phyloP scores from a whole-genome alignment of 2,113 vertebrate genomes.

The Baryphthengus martii region DNA sequence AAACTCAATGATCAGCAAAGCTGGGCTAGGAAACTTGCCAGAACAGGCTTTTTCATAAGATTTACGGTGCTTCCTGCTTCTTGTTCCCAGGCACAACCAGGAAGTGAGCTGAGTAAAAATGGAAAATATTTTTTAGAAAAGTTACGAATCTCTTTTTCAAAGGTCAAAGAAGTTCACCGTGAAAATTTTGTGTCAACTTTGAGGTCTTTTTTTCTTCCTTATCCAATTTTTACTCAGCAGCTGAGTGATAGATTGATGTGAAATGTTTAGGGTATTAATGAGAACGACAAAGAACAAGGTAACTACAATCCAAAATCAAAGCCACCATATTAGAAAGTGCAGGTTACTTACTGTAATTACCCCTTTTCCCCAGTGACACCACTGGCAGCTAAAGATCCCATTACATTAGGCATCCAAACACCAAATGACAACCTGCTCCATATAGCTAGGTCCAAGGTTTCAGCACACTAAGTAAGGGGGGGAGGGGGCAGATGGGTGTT shows the following conservation, averaged over 20 bases:
- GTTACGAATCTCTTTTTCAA: constrained; percentile 8
- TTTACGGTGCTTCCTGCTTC: constrained; percentile 51
- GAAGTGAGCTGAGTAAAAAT: constrained; percentile 43
- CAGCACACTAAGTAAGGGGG: background rate
- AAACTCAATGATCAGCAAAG: constrained; percentile 44
- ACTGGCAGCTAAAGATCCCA: background rate
- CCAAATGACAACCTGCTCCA: background rate
- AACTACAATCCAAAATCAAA: background rate
- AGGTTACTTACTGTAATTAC: background rate
- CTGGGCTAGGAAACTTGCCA: constrained; percentile 47
- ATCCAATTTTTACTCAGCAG: background rate
- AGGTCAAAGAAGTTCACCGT: background rate
- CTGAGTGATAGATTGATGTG: background rate
- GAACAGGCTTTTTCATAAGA: constrained; percentile 23
- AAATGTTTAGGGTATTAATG: background rate
- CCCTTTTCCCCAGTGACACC: background rate
- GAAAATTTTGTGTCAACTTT: background rate
- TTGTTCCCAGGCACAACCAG: constrained; percentile 55
- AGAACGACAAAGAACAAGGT: constrained; percentile 4
- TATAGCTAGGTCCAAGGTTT: background rate
- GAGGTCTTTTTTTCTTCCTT: background rate
- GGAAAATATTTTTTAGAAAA: constrained; percentile 39
- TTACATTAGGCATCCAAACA: background rate
- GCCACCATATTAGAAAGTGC: background rate
- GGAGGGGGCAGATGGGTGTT: too few species aligned